Evolutionary conservation across 2,797 vertebrate genomes (phyloP), one percentile per base, ranked within the genome.

Genomic region (Falco biarmicus): DNA sequence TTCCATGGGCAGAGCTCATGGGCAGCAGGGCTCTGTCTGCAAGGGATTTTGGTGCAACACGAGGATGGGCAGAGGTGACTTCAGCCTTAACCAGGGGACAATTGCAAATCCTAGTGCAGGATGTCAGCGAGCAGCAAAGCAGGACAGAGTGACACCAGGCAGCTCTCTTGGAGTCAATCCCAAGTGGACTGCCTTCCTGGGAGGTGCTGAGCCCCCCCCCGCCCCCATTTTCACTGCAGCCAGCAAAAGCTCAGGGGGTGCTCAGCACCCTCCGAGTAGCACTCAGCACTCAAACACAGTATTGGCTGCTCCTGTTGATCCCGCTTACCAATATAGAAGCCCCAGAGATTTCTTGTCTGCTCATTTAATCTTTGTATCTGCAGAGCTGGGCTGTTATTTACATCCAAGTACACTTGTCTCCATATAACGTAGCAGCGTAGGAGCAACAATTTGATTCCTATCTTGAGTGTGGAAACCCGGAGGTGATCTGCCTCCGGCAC

Each of bases 341-440:
- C 82, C 86, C 87, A 93, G 93, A 93, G 50, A 79, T 84, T 91
- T 93, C 94, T 94, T 92, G 50, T 88, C 69, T 92, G 68, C 88
- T 94, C 83, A 5, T 97, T 97, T 93, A 93, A 96, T 96, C 65
- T 13, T 50, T 47, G 63, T 80, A 87, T 45, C 53, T 19, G 96
- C 86, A 96, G 87, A 97, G 86, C 94, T 53, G 94, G 92, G 92
- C 92, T 93, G 53, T 83, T 93, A 53, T 92, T 97, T 93, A 96
- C 96, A 95, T 84, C 96, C 96, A 93, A 73, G 61, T 81, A 90
- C 96, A 79, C 93, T 95, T 93, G 87, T 92, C 90, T 97, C 73
- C 15, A 10, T 87, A 61, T 81, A 92, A 87, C 21, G 8, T 60
- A 94, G 96, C 95, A 95, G 89, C 22, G 2, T 56, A 75, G 87